A percentile compares a stretch with the other conserved stretches of the same genome.
Evolutionary conservation across 2,888 invertebrate species (phyloP).

Genomic region (Aleiodes leptofemur): DNA sequence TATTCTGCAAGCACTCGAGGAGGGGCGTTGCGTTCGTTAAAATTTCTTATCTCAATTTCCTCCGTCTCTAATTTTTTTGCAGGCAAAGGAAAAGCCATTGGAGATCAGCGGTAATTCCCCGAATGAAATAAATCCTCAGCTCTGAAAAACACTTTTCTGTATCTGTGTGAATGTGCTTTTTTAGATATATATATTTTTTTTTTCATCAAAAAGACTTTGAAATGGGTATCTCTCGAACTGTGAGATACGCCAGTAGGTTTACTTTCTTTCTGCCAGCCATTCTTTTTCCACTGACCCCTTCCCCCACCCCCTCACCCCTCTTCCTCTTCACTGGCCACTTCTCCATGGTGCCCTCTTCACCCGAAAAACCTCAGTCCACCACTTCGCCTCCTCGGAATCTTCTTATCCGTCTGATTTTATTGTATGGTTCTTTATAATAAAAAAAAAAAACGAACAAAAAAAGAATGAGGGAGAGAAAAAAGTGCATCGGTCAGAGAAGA

Average conservation of each 20-base stretch:
- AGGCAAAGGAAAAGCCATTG: conserved; percentile 15
- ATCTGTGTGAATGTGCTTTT: background rate
- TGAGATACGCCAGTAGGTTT: conserved; percentile 49
- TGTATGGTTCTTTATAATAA: conserved; percentile 45
- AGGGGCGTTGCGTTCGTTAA: background rate
- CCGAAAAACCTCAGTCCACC: conserved; percentile 40
- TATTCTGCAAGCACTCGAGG: background rate
- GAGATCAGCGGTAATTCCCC: conserved; percentile 50
- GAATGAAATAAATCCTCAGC: conserved; percentile 42
- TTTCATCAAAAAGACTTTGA: conserved; percentile 18
- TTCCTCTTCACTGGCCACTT: conserved; percentile 34
- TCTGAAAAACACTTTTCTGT: conserved; percentile 10
- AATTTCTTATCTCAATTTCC: conserved; percentile 10
- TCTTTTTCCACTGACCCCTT: conserved; percentile 34
- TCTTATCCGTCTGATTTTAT: conserved; percentile 55
- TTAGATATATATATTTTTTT: background rate
- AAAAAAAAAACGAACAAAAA: too few species aligned
- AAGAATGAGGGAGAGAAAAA: conserved; percentile 36
- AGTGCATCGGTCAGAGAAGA: conserved; percentile 46
- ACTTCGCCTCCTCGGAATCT: conserved; percentile 48
- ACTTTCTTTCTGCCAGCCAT: conserved; percentile 16
- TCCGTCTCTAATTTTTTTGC: background rate
- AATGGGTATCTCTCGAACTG: conserved; percentile 32
- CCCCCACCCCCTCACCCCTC: too few species aligned
- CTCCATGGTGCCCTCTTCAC: conserved; percentile 34